phyloP scores from a whole-genome alignment of 2,888 invertebrate species.

The Mesochorus sp. region DNA sequence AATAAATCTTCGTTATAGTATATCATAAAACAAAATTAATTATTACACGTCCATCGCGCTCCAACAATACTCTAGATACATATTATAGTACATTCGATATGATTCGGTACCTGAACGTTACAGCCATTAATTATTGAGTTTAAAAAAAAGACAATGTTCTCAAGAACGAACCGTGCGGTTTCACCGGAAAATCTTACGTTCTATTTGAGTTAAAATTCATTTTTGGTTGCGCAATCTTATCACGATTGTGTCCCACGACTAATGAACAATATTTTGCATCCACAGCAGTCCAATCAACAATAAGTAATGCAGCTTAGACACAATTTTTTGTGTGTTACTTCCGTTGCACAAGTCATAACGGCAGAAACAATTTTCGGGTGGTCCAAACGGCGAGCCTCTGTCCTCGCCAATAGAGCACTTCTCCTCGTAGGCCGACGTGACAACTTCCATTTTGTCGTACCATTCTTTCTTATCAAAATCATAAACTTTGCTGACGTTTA shows the following conservation, averaged over 20 bases:
- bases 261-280: constrained; percentile 20
- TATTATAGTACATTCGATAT: not conserved
- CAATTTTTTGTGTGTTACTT: constrained; percentile 68
- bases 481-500: constrained; percentile 86
- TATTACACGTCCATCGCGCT: not conserved
- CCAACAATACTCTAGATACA: not conserved
- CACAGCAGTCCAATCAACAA: not conserved
- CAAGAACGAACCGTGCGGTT: constrained; percentile 11
- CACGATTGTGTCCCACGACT: not conserved
- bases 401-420: constrained; percentile 87
- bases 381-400: constrained; percentile 85
- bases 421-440: constrained; percentile 87
- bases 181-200: not conserved
- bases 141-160: constrained; percentile 18
- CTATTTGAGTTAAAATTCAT: not conserved
- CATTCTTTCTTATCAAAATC: constrained; percentile 84
- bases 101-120: constrained; percentile 38
- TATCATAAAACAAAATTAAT: not conserved
- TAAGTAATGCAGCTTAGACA: not conserved
- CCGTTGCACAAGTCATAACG: constrained; percentile 89
- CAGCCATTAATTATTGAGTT: constrained; percentile 29
- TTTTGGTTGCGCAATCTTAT: not conserved
- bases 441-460: constrained; percentile 86
- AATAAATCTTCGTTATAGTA: not conserved
- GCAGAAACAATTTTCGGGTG: constrained; percentile 90